Percentiles rank a stretch among this genome's conserved stretches.
Conservation (phyloP, 64 coral and sea anemone genomes). For the Platygyra sinensis region DNA sequence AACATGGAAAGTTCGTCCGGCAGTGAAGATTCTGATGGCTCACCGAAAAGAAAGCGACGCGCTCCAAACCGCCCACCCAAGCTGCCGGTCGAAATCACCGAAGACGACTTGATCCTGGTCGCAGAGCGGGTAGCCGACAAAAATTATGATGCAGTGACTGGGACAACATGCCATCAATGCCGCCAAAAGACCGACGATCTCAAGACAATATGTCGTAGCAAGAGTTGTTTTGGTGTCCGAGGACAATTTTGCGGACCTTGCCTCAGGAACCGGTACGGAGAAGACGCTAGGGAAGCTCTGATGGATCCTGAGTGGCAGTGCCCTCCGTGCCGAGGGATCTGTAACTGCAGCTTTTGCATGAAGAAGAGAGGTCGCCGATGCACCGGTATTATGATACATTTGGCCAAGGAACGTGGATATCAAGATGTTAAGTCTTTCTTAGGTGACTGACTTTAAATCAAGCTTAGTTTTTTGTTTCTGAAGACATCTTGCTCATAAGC, state of each 20-base stretch:
- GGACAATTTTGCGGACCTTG: conserved; percentile 99
- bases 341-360: conserved; percentile 99
- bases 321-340: conserved; percentile 91
- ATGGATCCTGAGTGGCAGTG: conserved; percentile 91
- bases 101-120: conserved; percentile 88
- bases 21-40: conserved; percentile 35
- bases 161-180: conserved; percentile 93
- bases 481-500: too few species aligned
- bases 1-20: conserved; percentile 19
- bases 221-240: conserved; percentile 75
- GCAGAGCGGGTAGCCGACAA: conserved; percentile 93
- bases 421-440: conserved; percentile 96
- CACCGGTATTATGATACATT: conserved; percentile 89
- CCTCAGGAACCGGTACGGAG: conserved; percentile 95
- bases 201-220: conserved; percentile 78
- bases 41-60: conserved; percentile 36
- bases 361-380: conserved; percentile 89
- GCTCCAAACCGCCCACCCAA: conserved; percentile 44
- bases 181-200: conserved; percentile 97
- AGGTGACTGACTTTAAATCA: conserved; percentile 62
- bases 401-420: conserved; percentile 84
- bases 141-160: conserved; percentile 76
- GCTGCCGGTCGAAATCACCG: conserved; percentile 59
- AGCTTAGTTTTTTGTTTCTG: too few species aligned
- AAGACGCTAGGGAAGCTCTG: conserved; percentile 86